phyloP scores from a whole-genome alignment of 2,797 vertebrate species.

The Sternotherus odoratus region DNA sequence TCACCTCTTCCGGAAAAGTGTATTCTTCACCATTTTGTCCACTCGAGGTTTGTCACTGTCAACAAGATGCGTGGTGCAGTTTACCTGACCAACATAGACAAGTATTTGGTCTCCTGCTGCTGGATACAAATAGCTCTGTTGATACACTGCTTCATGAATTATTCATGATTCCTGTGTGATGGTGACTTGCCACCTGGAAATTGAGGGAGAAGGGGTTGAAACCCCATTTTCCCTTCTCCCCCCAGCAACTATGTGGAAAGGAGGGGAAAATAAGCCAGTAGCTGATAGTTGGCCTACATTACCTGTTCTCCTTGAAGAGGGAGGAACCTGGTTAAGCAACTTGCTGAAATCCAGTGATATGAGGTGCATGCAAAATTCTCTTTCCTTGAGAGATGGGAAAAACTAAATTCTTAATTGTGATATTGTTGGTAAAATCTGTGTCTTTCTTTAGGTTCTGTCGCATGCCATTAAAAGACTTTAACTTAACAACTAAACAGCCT shows the following conservation, averaged over 20 bases:
- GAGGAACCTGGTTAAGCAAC: background rate
- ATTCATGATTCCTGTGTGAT: background rate
- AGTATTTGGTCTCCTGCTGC: background rate
- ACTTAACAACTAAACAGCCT: conserved; percentile 13
- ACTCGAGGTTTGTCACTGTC: fast-evolving
- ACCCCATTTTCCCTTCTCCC: background rate
- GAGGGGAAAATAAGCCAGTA: fast-evolving
- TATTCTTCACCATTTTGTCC: background rate
- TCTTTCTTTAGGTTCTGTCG: conserved; percentile 66
- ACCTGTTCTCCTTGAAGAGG: fast-evolving
- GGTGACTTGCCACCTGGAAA: background rate
- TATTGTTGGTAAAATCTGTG: background rate
- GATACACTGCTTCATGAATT: background rate
- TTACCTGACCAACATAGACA: fast-evolving
- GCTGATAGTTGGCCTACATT: fast-evolving
- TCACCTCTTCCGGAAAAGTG: background rate
- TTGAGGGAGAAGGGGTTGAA: background rate
- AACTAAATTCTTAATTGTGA: background rate
- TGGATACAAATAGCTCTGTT: background rate
- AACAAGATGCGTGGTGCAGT: fast-evolving
- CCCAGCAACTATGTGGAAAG: background rate
- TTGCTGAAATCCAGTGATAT: background rate
- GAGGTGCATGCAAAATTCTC: fast-evolving
- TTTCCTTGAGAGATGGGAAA: background rate
- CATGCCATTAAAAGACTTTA: background rate